These are phyloP conservation scores for Hydropsyche tenuis DNA, from an alignment of 1,140 invertebrate species.

Conservation along the genomic window DNA sequence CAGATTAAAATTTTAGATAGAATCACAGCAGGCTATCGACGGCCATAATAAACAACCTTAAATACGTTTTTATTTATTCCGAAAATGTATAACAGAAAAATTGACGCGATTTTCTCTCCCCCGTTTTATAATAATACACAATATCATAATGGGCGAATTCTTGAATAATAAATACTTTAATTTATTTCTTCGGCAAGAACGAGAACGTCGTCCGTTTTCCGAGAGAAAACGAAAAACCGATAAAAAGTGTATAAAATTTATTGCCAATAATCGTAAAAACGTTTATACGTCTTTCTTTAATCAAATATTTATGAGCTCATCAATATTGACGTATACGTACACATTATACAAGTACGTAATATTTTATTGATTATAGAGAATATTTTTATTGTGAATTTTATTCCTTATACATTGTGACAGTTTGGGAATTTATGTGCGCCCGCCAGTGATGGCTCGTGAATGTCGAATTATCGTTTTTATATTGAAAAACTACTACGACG, in stretches of 20 bases:
- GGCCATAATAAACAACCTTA: no score
- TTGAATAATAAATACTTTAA: no score
- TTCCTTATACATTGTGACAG: slow-evolving; percentile 8
- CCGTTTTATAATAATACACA: no score
- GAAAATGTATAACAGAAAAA: no score
- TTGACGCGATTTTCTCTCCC: no score
- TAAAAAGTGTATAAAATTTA: slow-evolving; percentile 21
- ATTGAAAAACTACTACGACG: no score
- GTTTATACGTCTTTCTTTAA: slow-evolving; percentile 22
- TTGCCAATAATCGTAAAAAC: slow-evolving; percentile 22
- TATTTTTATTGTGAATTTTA: slow-evolving; percentile 10
- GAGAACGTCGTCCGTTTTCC: neutral
- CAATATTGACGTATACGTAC: slow-evolving; percentile 14
- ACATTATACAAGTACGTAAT: neutral
- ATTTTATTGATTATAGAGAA: slow-evolving; percentile 14
- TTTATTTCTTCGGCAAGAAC: no score
- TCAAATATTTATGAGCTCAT: slow-evolving; percentile 22
- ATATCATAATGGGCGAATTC: no score
- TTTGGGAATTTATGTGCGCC: neutral
- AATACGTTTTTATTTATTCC: no score
- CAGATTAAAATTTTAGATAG: no score
- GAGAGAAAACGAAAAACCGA: slow-evolving; percentile 9
- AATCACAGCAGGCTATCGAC: no score
- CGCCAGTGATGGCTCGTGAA: neutral
- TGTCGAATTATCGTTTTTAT: no score